Base-by-base conservation (phyloP, 2,888 invertebrate genomes). In the Linnaemya tessellans region DNA sequence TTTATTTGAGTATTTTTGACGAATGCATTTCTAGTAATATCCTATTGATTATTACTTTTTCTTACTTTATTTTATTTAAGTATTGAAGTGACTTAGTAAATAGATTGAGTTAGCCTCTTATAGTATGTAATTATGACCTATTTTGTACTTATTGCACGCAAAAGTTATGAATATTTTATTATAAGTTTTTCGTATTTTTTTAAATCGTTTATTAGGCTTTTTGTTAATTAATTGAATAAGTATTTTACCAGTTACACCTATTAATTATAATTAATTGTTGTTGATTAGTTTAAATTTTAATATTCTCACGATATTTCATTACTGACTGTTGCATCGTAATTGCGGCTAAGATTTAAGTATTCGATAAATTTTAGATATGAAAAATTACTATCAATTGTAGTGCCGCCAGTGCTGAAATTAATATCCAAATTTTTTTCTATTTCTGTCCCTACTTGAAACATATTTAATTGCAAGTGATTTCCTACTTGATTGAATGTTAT, bases 101-200 rank as follows among this genome's bases (percentile, higher is more conserved):
- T n/a, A 9, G 7, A 5, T 25, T 8, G 18, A 60, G 38, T 49
- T 77, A 41, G 60, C 74, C 68, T 80, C 79, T 56, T 64, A 2
- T 46, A 79, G 64, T 74, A 73, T 74, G 46, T 68, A 78, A 51
- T 68, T 54, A 58, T 60, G 18, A 74, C 51, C 25, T 51, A 58
- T 20, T 67, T 58, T 35, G 58, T 80, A 80, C 65, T 80, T 80
- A 80, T 51, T 56, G 46, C 35, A 60, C 10, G 62, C n/a, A 49
- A 22, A 58, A 46, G 38, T 46, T 22, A 60, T 58, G 18, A 49
- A 18, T 62, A 18, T 18, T 60, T 10, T 43, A n/a, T 41, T 30
- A 15, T 58, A 13, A 54, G 30, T 35, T n/a, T 74, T 22, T 22
- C 13, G 0, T 38, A 58, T 68, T 35, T 49, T 38, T 68, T 18